Percentiles rank a stretch among this genome's conserved stretches.
Evolutionary conservation across 2,797 vertebrate species (phyloP).

Genomic region (Natrix natrix): DNA sequence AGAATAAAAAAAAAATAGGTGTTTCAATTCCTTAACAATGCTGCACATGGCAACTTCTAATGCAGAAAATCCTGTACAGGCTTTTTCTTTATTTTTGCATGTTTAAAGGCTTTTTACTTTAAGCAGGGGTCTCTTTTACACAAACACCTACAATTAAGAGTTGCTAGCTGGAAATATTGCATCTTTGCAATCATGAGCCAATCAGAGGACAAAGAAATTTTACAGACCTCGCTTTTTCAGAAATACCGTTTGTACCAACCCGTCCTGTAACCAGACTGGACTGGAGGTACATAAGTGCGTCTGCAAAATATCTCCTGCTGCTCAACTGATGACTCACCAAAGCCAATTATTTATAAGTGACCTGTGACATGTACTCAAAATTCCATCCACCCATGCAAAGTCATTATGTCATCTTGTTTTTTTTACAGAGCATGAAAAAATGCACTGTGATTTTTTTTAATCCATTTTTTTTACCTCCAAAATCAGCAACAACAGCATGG

Average conservation of each 20-base stretch:
- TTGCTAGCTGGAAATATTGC: background rate
- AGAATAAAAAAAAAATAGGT: background rate
- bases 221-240: background rate
- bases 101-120: background rate
- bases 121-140: background rate
- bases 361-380: background rate
- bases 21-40: background rate
- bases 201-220: background rate
- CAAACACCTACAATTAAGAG: background rate
- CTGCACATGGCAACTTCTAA: background rate
- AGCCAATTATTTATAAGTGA: background rate
- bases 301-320: background rate
- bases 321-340: background rate
- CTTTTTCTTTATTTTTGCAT: background rate
- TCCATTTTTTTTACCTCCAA: slow-evolving; percentile 80
- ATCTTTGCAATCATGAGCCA: background rate
- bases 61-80: background rate
- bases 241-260: no score
- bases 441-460: background rate
- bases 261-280: background rate
- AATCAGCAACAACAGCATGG: slow-evolving; percentile 94
- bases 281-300: no score
- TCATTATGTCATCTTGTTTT: background rate
- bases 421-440: background rate
- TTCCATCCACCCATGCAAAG: background rate